Evolutionary conservation across 2,888 invertebrate genomes (phyloP).

Genomic region (Teleiodes luculella): DNA sequence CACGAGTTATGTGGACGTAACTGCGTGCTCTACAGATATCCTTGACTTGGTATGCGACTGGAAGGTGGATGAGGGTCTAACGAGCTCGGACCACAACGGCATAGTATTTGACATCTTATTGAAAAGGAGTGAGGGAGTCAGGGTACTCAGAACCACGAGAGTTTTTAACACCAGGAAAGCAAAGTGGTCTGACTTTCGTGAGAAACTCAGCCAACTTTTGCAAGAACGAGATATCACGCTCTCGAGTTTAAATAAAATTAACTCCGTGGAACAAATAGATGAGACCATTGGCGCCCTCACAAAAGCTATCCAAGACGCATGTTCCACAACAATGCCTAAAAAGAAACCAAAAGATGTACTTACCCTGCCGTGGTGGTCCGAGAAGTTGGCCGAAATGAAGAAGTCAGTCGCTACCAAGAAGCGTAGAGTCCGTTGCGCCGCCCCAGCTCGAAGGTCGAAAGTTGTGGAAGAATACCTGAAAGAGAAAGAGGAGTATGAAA

Average conservation of each 20-base stretch:
- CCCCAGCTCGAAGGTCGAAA: background rate
- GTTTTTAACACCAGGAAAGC: conserved; percentile 7
- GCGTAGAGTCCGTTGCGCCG: background rate
- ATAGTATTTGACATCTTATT: too few relatives aligned
- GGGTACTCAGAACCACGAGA: conserved; percentile 8
- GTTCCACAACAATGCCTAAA: too few relatives aligned
- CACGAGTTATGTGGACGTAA: too few relatives aligned
- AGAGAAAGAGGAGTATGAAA: background rate
- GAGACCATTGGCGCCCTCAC: background rate
- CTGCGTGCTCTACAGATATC: too few relatives aligned
- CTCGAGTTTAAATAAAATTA: too few relatives aligned
- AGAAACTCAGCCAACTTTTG: too few relatives aligned
- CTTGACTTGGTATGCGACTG: too few relatives aligned
- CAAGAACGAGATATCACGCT: too few relatives aligned
- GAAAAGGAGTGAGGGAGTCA: too few relatives aligned
- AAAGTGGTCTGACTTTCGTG: background rate
- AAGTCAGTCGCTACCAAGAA: background rate
- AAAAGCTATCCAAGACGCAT: background rate
- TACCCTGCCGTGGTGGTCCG: conserved; percentile 4
- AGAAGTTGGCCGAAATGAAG: background rate
- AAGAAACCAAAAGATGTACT: background rate
- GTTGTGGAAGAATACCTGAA: conserved; percentile 3
- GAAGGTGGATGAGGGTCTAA: too few relatives aligned
- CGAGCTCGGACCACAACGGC: conserved; percentile 19
- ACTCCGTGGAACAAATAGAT: conserved; percentile 1